Conservation (phyloP, 1,140 invertebrate species). For the Macrobrachium rosenbergii region DNA sequence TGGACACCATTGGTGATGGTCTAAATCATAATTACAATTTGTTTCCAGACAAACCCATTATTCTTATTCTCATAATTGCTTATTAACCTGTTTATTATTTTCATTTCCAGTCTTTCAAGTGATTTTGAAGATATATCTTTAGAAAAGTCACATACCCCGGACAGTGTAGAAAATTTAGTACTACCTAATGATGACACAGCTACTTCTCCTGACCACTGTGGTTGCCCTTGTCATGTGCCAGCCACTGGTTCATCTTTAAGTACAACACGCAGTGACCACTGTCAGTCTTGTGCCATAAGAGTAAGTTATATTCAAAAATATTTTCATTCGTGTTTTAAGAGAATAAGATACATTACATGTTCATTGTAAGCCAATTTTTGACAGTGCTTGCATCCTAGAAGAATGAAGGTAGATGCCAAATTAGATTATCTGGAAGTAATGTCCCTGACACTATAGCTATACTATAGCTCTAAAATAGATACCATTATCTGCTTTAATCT, state of each 20-base stretch:
- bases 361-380: constrained; percentile 23
- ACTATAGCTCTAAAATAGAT: no score
- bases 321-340: no score
- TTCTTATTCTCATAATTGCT: no score
- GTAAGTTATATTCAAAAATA: not conserved
- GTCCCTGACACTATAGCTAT: no score
- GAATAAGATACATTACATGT: no score
- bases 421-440: no score
- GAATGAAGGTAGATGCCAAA: no score
- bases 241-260: not conserved
- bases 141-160: constrained; percentile 29
- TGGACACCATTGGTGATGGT: no score
- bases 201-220: constrained; percentile 45
- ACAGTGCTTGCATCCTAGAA: no score
- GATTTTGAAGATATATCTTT: constrained; percentile 53
- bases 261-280: not conserved
- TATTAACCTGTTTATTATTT: not conserved
- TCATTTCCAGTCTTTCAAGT: constrained; percentile 26
- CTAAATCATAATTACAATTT: no score
- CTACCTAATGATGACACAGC: constrained; percentile 34
- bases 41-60: no score
- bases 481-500: no score
- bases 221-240: constrained; percentile 37
- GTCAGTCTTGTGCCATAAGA: constrained; percentile 31
- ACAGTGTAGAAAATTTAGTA: constrained; percentile 43